Evolutionary conservation across 2,888 invertebrate genomes (phyloP).

Genomic region (Caenorhabditis zanzibari): DNA sequence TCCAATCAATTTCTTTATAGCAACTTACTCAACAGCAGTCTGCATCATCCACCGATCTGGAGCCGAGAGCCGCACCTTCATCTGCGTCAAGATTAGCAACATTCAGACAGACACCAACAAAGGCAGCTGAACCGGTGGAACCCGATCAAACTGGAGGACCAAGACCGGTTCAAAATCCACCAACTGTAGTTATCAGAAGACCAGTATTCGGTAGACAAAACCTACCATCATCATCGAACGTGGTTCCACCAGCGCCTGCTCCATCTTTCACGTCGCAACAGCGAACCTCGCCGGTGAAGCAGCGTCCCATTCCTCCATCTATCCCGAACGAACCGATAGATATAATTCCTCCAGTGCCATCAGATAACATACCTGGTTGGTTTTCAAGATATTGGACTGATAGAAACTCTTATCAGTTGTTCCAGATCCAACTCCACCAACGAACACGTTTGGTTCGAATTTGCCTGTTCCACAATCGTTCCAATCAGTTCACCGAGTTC

Average conservation of each 20-base stretch:
- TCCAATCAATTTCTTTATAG: background rate
- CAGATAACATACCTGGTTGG: slow-evolving; percentile 60
- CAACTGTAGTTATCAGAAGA: background rate
- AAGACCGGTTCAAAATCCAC: background rate
- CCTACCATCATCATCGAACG: slow-evolving; percentile 15
- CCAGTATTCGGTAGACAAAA: slow-evolving; percentile 8
- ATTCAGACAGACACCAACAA: slow-evolving; percentile 23
- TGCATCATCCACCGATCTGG: slow-evolving; percentile 52
- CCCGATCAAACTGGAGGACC: slow-evolving; percentile 32
- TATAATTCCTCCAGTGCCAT: slow-evolving; percentile 64
- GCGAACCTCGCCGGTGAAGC: slow-evolving; percentile 19
- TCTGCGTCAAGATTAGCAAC: background rate
- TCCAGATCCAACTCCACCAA: slow-evolving; percentile 60
- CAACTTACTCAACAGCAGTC: slow-evolving; percentile 25
- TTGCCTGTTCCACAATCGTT: slow-evolving; percentile 58
- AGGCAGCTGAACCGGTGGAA: slow-evolving; percentile 13
- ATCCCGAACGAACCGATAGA: slow-evolving; percentile 61
- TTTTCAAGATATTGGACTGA: background rate
- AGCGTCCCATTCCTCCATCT: slow-evolving; percentile 32
- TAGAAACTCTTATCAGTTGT: slow-evolving; percentile 5
- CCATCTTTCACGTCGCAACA: slow-evolving; percentile 14
- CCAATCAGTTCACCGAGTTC: slow-evolving; percentile 60
- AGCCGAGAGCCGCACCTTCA: slow-evolving; percentile 30
- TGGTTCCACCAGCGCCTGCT: slow-evolving; percentile 58
- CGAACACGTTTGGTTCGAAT: slow-evolving; percentile 24